phyloP scores from a whole-genome alignment of 2,797 vertebrate genomes.

The Parambassis ranga region DNA sequence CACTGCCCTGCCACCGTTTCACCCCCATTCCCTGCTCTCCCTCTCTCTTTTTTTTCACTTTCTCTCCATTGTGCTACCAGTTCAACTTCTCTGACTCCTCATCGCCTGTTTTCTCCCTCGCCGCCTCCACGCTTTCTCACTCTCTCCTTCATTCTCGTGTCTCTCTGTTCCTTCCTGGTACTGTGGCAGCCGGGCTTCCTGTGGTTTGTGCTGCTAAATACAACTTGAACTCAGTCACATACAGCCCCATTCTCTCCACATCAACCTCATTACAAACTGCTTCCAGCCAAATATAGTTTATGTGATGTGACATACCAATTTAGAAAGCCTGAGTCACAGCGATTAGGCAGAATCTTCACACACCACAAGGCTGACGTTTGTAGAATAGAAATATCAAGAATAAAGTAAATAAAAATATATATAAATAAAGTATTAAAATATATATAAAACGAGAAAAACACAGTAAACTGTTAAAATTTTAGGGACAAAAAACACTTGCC shows the following conservation, averaged over 20 bases:
- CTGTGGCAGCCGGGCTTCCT: conserved; percentile 5
- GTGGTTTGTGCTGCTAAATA: conserved; percentile 19
- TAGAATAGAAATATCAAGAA: too few species aligned
- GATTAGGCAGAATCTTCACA: not conserved
- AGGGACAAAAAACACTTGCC: not conserved
- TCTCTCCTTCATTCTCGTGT: not conserved
- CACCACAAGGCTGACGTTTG: too few species aligned
- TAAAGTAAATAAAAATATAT: too few species aligned
- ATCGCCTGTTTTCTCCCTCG: conserved; percentile 6
- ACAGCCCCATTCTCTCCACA: not conserved
- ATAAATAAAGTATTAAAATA: not conserved
- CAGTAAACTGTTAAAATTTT: not conserved
- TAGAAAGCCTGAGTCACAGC: not conserved
- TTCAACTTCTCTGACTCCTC: conserved; percentile 28
- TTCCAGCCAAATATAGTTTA: conserved; percentile 1
- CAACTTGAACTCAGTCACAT: conserved; percentile 11
- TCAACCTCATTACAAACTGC: not conserved
- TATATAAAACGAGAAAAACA: not conserved
- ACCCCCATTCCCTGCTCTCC: not conserved
- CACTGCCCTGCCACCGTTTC: conserved; percentile 1
- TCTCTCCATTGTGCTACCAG: conserved; percentile 1
- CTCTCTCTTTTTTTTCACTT: not conserved
- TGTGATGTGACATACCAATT: not conserved
- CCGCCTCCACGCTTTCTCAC: conserved; percentile 8
- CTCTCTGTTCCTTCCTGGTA: conserved; percentile 5